A percentile compares a stretch with the other conserved stretches of the same genome.
Evolutionary conservation across 2,113 vertebrate genomes (phyloP).

Genomic region (Pseudorectes ferrugineus): DNA sequence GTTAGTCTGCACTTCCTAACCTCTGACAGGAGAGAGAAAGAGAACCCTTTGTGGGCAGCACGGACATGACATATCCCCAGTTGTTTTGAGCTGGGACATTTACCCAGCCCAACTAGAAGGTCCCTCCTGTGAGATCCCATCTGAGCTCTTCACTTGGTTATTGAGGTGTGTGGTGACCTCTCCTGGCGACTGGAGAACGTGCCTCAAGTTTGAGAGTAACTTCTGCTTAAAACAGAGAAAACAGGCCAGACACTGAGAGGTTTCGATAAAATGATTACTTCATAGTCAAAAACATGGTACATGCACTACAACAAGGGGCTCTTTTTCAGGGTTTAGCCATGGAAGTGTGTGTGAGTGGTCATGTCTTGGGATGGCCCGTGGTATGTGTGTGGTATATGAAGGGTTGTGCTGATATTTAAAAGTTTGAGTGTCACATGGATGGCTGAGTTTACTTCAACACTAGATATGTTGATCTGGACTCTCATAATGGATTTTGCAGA

Average conservation of each 20-base stretch:
- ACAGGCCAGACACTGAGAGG: neutral
- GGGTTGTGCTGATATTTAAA: neutral
- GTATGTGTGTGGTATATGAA: neutral
- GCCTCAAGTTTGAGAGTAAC: neutral
- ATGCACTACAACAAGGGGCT: neutral
- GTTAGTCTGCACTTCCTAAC: neutral
- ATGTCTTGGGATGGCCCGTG: neutral
- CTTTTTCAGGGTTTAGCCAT: neutral
- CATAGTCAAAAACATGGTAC: neutral
- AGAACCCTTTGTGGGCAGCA: neutral
- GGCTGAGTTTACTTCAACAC: neutral
- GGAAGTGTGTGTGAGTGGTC: neutral
- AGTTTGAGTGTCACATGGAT: neutral
- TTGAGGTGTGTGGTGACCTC: slow-evolving; percentile 26
- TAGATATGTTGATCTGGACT: neutral
- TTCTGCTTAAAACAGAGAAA: neutral
- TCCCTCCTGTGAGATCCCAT: neutral
- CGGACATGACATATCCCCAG: rapidly evolving
- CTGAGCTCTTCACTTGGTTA: neutral
- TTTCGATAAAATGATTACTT: neutral
- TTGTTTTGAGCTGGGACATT: neutral
- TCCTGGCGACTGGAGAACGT: neutral
- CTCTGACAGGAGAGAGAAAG: neutral
- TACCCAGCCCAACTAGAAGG: neutral
- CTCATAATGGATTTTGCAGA: neutral